Percentiles rank a stretch among this genome's conserved stretches.
These are phyloP conservation scores for Stomatorhinus ivindoensis DNA, from an alignment of 2,113 vertebrate genomes.

Conservation along the genomic window DNA sequence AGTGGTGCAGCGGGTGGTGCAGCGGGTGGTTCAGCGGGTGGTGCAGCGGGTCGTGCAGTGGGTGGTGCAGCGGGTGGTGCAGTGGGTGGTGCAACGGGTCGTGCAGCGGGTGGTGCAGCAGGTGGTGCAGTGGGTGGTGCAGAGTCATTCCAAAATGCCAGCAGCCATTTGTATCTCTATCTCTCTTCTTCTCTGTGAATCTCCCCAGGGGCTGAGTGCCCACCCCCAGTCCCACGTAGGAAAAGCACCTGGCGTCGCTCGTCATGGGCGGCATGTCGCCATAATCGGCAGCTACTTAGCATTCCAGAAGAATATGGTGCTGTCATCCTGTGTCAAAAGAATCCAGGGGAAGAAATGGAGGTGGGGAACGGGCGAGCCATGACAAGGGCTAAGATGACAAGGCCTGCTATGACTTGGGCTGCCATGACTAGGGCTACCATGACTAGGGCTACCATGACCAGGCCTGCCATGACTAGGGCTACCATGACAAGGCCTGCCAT, in stretches of 20 bases:
- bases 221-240: not conserved
- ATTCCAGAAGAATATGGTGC: constrained; percentile 14
- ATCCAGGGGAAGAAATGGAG: not conserved
- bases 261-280: not conserved
- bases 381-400: not conserved
- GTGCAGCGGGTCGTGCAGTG: too few relatives aligned
- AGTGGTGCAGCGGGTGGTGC: too few relatives aligned
- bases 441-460: too few relatives aligned
- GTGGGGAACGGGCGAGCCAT: not conserved
- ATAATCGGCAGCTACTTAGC: constrained; percentile 12
- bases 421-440: too few relatives aligned
- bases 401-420: not conserved
- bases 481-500: too few relatives aligned
- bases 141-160: constrained; percentile 5
- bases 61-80: too few relatives aligned
- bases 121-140: not conserved
- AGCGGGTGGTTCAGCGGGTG: too few relatives aligned
- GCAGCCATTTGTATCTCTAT: constrained; percentile 7
- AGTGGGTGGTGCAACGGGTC: too few relatives aligned
- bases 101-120: not conserved
- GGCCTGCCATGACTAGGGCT: not conserved
- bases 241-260: not conserved
- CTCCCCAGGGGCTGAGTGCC: not conserved
- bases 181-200: not conserved
- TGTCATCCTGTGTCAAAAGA: constrained; percentile 11